Evolutionary conservation across 2,888 invertebrate species (phyloP).

Genomic region (Coremacera marginata): DNA sequence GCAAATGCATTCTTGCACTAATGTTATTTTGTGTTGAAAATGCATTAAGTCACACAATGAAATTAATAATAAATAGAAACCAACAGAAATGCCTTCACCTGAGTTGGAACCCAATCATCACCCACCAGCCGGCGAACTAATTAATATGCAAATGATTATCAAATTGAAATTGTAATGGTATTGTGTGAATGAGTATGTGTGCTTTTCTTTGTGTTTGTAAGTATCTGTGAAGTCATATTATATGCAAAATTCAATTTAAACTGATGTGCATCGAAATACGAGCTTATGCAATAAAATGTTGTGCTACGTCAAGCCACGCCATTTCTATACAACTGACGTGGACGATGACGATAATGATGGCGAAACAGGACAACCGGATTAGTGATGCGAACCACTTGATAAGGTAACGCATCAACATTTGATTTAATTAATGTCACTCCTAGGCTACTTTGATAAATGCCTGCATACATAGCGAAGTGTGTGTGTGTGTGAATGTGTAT

Average conservation of each 20-base stretch:
- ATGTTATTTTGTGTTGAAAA: conserved; percentile 30
- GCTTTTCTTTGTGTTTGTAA: conserved; percentile 13
- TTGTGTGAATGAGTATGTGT: neutral
- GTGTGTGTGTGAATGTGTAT: neutral
- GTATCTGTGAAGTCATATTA: neutral
- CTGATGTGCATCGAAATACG: neutral
- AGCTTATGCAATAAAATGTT: neutral
- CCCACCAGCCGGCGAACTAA: neutral
- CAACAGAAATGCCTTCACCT: neutral
- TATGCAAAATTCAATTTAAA: conserved; percentile 17
- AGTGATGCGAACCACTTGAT: conserved; percentile 10
- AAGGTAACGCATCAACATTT: conserved; percentile 20
- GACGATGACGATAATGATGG: neutral
- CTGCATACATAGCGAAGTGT: neutral
- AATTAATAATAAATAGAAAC: conserved; percentile 35
- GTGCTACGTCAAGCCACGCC: neutral
- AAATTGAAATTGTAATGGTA: conserved; percentile 22
- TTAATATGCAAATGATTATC: conserved; percentile 37
- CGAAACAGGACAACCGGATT: conserved; percentile 2
- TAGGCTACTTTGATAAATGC: neutral
- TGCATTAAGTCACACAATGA: conserved; percentile 37
- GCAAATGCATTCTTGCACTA: conserved; percentile 8
- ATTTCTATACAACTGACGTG: neutral
- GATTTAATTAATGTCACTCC: conserved; percentile 33
- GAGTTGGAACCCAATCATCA: neutral